Conservation (phyloP, 2,888 invertebrate species). For the Callimorpha dominula region DNA sequence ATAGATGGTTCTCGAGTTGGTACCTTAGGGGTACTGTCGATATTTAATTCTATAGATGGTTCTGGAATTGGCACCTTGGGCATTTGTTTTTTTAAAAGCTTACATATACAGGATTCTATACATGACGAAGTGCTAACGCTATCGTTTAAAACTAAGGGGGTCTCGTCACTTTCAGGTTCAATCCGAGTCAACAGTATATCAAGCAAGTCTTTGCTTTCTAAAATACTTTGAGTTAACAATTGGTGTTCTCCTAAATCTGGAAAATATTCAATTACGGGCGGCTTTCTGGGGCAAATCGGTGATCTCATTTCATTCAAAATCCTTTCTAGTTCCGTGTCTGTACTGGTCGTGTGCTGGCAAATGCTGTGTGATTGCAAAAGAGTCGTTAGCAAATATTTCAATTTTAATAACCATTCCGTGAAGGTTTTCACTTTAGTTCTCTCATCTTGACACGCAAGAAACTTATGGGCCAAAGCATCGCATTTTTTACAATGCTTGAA, state of each 20-base stretch:
- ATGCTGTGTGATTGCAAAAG: slow-evolving; percentile 46
- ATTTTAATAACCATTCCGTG: slow-evolving; percentile 53
- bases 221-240: slow-evolving; percentile 32
- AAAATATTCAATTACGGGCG: slow-evolving; percentile 48
- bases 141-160: slow-evolving; percentile 24
- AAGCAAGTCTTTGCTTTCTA: slow-evolving; percentile 50
- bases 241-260: slow-evolving; percentile 31
- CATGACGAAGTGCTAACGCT: slow-evolving; percentile 25
- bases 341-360: slow-evolving; percentile 47
- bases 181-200: slow-evolving; percentile 51
- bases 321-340: slow-evolving; percentile 44
- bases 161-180: slow-evolving; percentile 26
- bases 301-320: slow-evolving; percentile 51
- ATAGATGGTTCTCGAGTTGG: not conserved
- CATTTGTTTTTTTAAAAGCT: slow-evolving; percentile 38
- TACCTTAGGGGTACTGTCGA: not conserved
- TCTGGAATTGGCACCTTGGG: not conserved
- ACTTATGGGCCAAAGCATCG: slow-evolving; percentile 54
- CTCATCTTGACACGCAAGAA: slow-evolving; percentile 42
- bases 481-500: slow-evolving; percentile 62
- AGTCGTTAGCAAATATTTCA: slow-evolving; percentile 52
- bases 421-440: slow-evolving; percentile 46
- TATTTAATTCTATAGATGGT: not conserved
- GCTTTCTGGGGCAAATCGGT: slow-evolving; percentile 39
- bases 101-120: slow-evolving; percentile 43